phyloP scores from a whole-genome alignment of 1,140 invertebrate genomes.

The Danaus melanippus region DNA sequence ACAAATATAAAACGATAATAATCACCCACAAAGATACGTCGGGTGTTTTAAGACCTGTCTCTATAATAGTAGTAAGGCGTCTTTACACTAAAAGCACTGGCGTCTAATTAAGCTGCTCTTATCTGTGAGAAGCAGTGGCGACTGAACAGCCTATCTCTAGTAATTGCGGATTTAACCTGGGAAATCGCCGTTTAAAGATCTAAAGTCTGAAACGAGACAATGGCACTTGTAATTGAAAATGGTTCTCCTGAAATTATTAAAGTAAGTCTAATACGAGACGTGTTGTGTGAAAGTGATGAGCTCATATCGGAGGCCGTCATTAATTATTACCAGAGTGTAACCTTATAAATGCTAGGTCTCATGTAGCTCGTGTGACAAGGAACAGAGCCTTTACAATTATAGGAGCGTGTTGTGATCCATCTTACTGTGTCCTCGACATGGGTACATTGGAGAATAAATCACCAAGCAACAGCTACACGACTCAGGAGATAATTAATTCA shows the following conservation, averaged over 20 bases:
- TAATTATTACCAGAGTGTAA: too few relatives aligned
- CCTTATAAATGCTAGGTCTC: too few relatives aligned
- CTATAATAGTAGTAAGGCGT: conserved; percentile 5
- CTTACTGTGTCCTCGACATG: conserved; percentile 1
- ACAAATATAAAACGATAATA: too few relatives aligned
- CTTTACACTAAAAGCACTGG: conserved; percentile 7
- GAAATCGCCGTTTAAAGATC: conserved; percentile 6
- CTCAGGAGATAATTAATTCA: conserved; percentile 8
- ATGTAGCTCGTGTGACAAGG: neutral
- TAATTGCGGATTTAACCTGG: conserved; percentile 9
- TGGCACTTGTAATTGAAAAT: too few relatives aligned
- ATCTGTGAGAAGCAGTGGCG: conserved; percentile 4
- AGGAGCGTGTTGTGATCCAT: conserved; percentile 6
- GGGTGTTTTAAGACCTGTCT: too few relatives aligned
- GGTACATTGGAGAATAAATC: conserved; percentile 8
- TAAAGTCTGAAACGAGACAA: conserved; percentile 7
- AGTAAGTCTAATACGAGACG: too few relatives aligned
- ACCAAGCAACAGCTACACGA: conserved; percentile 6
- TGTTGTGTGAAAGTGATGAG: too few relatives aligned
- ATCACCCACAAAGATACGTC: too few relatives aligned
- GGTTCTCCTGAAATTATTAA: too few relatives aligned
- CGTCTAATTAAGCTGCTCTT: conserved; percentile 10
- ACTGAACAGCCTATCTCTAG: conserved; percentile 7
- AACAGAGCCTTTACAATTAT: conserved; percentile 6
- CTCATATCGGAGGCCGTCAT: too few relatives aligned